A percentile compares a stretch with the other conserved stretches of the same genome.
phyloP scores from a whole-genome alignment of 2,888 invertebrate species.

The Notocelia uddmanniana region DNA sequence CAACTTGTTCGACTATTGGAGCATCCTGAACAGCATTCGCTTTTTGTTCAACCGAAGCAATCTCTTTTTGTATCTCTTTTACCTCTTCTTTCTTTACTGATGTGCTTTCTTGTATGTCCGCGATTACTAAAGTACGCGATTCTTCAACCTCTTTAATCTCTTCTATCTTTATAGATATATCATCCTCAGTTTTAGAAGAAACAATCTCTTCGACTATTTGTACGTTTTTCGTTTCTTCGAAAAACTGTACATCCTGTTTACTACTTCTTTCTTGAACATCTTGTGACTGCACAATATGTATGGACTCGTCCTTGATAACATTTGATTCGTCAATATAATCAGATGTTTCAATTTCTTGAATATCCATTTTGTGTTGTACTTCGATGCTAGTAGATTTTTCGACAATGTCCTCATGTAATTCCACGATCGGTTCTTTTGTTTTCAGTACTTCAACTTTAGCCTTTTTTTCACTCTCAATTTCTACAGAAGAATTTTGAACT shows the following conservation, averaged over 20 bases:
- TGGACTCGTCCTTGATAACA: conserved; percentile 44
- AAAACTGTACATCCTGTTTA: conserved; percentile 11
- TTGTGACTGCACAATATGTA: conserved; percentile 29
- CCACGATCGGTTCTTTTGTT: conserved; percentile 35
- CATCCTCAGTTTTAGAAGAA: conserved; percentile 1
- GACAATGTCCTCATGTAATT: conserved; percentile 50
- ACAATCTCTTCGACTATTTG: conserved; percentile 1
- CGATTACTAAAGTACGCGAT: conserved; percentile 11
- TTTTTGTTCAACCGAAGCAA: conserved; percentile 47
- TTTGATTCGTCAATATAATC: conserved; percentile 49
- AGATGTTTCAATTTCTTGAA: conserved; percentile 53
- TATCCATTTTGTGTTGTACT: conserved; percentile 51
- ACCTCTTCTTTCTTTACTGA: not conserved
- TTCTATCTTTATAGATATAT: not conserved
- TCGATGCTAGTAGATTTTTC: conserved; percentile 54
- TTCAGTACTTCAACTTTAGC: conserved; percentile 19
- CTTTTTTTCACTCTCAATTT: conserved; percentile 45
- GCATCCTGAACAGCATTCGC: conserved; percentile 41
- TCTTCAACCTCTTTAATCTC: conserved; percentile 7
- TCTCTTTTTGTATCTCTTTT: not conserved
- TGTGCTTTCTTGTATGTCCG: not conserved
- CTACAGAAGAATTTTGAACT: conserved; percentile 13
- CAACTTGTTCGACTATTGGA: conserved; percentile 47
- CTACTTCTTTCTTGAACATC: conserved; percentile 25
- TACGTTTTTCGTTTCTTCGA: not conserved